These are phyloP conservation scores for Patella pellucida DNA, from an alignment of 2,888 invertebrate genomes.

Conservation along the genomic window DNA sequence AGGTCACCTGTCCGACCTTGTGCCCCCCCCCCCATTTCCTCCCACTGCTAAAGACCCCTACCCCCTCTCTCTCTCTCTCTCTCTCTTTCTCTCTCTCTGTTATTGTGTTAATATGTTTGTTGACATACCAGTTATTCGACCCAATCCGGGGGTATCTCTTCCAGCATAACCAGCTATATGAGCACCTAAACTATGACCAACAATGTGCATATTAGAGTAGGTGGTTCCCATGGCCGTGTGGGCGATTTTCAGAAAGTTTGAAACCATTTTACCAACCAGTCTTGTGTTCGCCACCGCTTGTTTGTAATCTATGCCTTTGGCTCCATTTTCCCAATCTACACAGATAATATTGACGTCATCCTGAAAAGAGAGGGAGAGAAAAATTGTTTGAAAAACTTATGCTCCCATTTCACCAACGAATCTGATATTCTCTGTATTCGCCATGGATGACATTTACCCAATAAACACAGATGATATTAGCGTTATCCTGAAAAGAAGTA, in stretches of 20 bases:
- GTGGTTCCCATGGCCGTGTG: not conserved
- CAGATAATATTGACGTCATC: not conserved
- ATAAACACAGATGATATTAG: not conserved
- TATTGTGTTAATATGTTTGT: too few species aligned
- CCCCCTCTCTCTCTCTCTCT: too few species aligned
- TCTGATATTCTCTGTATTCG: not conserved
- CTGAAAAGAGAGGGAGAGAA: not conserved
- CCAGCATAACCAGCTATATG: constrained; percentile 4
- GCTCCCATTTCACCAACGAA: not conserved
- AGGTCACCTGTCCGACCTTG: too few species aligned
- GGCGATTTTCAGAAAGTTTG: not conserved
- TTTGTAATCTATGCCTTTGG: not conserved
- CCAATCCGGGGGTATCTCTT: not conserved
- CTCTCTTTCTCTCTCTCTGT: too few species aligned
- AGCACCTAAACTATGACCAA: not conserved
- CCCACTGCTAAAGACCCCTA: too few species aligned
- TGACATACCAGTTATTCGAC: not conserved
- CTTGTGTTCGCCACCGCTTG: not conserved
- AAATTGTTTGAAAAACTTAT: too few species aligned
- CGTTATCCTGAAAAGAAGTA: not conserved
- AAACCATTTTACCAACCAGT: not conserved
- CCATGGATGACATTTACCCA: not conserved
- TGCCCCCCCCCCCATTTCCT: too few species aligned
- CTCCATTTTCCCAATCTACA: not conserved
- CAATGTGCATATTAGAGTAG: not conserved